Conservation (phyloP, 64 coral and sea anemone genomes). For the Actinia equina region DNA sequence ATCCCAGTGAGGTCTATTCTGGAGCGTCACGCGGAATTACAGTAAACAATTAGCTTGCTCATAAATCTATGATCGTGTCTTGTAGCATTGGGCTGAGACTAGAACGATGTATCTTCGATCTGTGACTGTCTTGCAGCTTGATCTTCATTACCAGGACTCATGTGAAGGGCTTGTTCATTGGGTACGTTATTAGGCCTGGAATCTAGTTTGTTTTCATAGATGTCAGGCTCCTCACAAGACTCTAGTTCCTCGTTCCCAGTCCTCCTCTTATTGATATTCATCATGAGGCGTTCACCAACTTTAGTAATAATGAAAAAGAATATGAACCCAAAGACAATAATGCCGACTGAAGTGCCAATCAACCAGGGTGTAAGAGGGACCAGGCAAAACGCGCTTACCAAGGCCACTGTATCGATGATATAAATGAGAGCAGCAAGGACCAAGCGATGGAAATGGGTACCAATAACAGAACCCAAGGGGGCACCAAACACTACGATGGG, state of each 20-base stretch:
- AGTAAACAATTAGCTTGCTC: too few relatives aligned
- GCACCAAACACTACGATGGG: conserved; percentile 71
- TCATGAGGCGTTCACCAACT: conserved; percentile 38
- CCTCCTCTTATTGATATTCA: neutral
- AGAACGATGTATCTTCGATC: neutral
- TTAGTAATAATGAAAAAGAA: conserved; percentile 57
- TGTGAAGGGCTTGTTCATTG: neutral
- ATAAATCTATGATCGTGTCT: too few relatives aligned
- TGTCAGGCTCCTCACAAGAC: neutral
- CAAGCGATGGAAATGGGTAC: conserved; percentile 66
- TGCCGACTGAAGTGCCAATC: conserved; percentile 40
- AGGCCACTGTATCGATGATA: conserved; percentile 50
- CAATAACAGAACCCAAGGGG: conserved; percentile 59
- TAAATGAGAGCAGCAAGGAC: conserved; percentile 55
- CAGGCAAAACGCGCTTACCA: conserved; percentile 46
- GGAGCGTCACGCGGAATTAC: too few relatives aligned
- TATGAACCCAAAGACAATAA: conserved; percentile 49
- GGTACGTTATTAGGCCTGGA: neutral
- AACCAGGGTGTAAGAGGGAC: conserved; percentile 38
- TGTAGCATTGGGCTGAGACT: neutral
- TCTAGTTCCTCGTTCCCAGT: neutral
- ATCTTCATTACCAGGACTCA: neutral
- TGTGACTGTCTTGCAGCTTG: neutral
- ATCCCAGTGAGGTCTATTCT: too few relatives aligned
- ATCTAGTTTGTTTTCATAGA: neutral